Percentiles rank a stretch among this genome's conserved stretches.
These are phyloP conservation scores for Agraylea sexmaculata DNA, from an alignment of 1,140 invertebrate genomes.

Conservation along the genomic window DNA sequence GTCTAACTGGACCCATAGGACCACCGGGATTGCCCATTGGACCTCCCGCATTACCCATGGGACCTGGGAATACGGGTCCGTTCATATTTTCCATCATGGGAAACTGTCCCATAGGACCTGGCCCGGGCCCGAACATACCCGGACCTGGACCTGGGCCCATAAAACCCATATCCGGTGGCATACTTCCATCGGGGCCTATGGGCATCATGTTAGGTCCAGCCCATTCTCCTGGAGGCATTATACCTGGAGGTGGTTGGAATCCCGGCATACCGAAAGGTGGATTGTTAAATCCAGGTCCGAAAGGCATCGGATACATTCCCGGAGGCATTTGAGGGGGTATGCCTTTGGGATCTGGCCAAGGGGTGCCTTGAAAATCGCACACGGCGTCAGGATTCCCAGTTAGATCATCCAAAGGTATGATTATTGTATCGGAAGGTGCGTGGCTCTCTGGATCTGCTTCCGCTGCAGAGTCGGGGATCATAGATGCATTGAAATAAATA, in stretches of 20 bases:
- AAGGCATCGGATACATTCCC: slow-evolving; percentile 29
- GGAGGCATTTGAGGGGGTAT: slow-evolving; percentile 31
- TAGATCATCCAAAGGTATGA: slow-evolving; percentile 81
- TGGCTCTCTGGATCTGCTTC: slow-evolving; percentile 77
- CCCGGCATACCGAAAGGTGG: slow-evolving; percentile 29
- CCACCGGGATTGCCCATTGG: slow-evolving; percentile 20
- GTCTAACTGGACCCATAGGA: slow-evolving; percentile 16
- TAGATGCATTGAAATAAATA: slow-evolving; percentile 70
- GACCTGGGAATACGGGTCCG: slow-evolving; percentile 11
- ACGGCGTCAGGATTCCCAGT: slow-evolving; percentile 67
- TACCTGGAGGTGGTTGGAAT: slow-evolving; percentile 25
- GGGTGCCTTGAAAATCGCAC: slow-evolving; percentile 57
- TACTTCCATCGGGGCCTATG: slow-evolving; percentile 31
- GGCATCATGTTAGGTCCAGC: slow-evolving; percentile 26
- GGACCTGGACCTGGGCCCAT: slow-evolving; percentile 31
- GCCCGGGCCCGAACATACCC: slow-evolving; percentile 24
- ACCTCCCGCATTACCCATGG: slow-evolving; percentile 17
- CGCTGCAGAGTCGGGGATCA: slow-evolving; percentile 75
- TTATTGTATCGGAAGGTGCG: slow-evolving; percentile 60
- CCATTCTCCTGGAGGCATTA: slow-evolving; percentile 30
- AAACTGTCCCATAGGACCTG: slow-evolving; percentile 16
- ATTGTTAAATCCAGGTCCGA: slow-evolving; percentile 32
- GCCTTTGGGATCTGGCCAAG: slow-evolving; percentile 73
- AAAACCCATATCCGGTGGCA: slow-evolving; percentile 42
- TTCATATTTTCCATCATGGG: slow-evolving; percentile 20